Conservation (phyloP, 2,888 invertebrate species). For the Agrilus biguttatus region DNA sequence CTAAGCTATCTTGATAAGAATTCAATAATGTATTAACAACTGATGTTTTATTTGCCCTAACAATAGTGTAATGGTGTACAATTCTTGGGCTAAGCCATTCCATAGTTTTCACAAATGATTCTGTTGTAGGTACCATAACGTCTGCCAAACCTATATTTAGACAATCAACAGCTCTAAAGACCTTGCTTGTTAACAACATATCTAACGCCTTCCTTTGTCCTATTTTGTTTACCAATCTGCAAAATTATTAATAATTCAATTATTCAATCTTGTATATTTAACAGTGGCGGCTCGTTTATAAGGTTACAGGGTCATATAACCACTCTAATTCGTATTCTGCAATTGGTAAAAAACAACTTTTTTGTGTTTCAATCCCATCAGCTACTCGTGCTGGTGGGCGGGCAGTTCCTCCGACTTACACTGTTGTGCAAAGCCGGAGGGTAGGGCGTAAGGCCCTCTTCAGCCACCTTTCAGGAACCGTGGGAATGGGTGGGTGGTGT, state of each 20-base stretch:
- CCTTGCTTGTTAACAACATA: slow-evolving; percentile 18
- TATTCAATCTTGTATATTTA: background rate
- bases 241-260: slow-evolving; percentile 5
- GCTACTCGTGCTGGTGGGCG: too few species aligned
- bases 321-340: too few species aligned
- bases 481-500: too few species aligned
- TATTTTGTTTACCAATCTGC: slow-evolving; percentile 18
- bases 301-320: background rate
- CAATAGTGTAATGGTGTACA: slow-evolving; percentile 15
- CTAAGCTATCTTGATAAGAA: slow-evolving; percentile 10
- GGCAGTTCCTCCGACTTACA: too few species aligned
- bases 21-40: slow-evolving; percentile 7
- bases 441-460: too few species aligned
- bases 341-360: too few species aligned
- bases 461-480: too few species aligned
- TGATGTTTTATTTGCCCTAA: slow-evolving; percentile 17
- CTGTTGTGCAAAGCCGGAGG: too few species aligned
- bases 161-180: slow-evolving; percentile 20
- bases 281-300: background rate
- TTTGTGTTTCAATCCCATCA: too few species aligned
- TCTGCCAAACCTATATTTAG: slow-evolving; percentile 18
- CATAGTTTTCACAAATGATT: slow-evolving; percentile 14
- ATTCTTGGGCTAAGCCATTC: slow-evolving; percentile 17
- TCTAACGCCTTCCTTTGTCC: slow-evolving; percentile 20
- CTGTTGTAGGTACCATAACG: slow-evolving; percentile 13